Conservation (phyloP, 1,140 invertebrate genomes). For the Helicoverpa armigera region DNA sequence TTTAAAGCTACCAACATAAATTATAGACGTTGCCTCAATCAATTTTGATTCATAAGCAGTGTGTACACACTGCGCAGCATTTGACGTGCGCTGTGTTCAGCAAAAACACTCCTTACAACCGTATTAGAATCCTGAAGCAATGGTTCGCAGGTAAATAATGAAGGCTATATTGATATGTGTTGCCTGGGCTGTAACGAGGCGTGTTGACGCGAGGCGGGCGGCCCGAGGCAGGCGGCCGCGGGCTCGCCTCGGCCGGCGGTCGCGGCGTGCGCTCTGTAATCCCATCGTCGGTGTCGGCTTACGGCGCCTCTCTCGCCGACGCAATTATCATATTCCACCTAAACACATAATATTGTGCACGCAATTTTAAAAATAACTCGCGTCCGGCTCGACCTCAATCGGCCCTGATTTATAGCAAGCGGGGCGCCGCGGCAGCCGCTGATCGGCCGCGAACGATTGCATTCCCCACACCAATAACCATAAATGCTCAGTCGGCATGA, state of each 20-base stretch:
- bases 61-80: neutral
- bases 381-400: conserved; percentile 80
- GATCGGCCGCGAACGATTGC: conserved; percentile 67
- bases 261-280: conserved; percentile 74
- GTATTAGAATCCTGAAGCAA: neutral
- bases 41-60: no score
- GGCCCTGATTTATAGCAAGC: conserved; percentile 77
- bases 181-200: conserved; percentile 63
- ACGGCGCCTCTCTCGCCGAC: conserved; percentile 78
- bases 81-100: no score
- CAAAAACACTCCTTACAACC: neutral
- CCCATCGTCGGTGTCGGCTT: conserved; percentile 82
- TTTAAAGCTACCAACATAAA: neutral
- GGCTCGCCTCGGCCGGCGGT: conserved; percentile 47
- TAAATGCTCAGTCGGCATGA: conserved; percentile 54
- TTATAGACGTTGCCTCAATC: no score
- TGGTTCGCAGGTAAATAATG: conserved; percentile 1
- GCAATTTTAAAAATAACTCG: conserved; percentile 85
- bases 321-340: conserved; percentile 86
- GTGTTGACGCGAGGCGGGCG: conserved; percentile 60
- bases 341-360: conserved; percentile 85
- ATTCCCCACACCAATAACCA: conserved; percentile 72
- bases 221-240: conserved; percentile 38
- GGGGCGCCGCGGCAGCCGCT: conserved; percentile 58
- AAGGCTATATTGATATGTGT: neutral